Evolutionary conservation across 2,797 vertebrate species (phyloP).

Genomic region (Enteromius mattozi): DNA sequence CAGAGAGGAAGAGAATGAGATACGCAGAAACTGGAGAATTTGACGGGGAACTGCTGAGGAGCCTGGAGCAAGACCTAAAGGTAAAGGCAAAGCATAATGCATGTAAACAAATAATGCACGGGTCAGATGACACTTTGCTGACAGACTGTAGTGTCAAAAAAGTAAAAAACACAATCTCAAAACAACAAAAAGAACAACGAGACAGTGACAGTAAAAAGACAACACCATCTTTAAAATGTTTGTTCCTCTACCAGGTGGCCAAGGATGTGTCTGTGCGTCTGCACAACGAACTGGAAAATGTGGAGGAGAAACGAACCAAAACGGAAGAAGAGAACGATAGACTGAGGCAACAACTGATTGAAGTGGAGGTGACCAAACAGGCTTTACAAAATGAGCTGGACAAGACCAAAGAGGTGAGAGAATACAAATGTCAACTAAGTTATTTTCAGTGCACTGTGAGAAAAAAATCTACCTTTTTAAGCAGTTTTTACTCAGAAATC

Average conservation of each 20-base stretch:
- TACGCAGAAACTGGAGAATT: slow-evolving; percentile 93
- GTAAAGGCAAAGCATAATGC: slow-evolving; percentile 66
- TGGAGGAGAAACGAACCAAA: slow-evolving; percentile 95
- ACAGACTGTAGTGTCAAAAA: not conserved
- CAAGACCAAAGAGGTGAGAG: slow-evolving; percentile 94
- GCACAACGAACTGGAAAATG: slow-evolving; percentile 96
- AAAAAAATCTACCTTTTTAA: not conserved
- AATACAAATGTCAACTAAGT: not conserved
- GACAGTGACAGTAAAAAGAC: not conserved
- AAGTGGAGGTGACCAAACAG: slow-evolving; percentile 95
- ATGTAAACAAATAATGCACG: not conserved
- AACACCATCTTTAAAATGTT: not conserved
- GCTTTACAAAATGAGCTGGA: slow-evolving; percentile 95
- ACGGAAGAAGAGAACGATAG: slow-evolving; percentile 98
- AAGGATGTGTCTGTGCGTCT: slow-evolving; percentile 98
- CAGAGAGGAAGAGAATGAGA: slow-evolving; percentile 91
- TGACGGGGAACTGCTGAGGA: slow-evolving; percentile 92
- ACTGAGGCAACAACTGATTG: slow-evolving; percentile 93
- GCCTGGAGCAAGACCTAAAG: slow-evolving; percentile 98
- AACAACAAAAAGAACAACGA: not conserved
- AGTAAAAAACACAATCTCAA: not conserved
- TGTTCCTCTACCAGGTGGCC: slow-evolving; percentile 83
- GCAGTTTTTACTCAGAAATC: not conserved
- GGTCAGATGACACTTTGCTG: not conserved
- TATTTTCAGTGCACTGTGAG: not conserved